Evolutionary conservation across 2,797 vertebrate genomes (phyloP).

Genomic region (Thamnophis elegans): DNA sequence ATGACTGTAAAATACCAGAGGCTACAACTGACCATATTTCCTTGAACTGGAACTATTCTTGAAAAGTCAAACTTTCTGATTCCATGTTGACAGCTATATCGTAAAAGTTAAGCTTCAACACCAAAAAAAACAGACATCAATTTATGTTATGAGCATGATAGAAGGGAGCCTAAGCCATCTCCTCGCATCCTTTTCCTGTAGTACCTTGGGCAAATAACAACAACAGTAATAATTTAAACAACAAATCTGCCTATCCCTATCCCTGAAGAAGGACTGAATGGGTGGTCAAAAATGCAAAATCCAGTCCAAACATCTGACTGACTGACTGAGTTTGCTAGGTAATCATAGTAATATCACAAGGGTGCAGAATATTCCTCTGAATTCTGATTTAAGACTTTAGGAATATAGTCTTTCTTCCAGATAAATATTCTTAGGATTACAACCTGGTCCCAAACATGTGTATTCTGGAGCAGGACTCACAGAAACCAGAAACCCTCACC

Average conservation of each 20-base stretch:
- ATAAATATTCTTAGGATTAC: not conserved
- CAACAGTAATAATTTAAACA: not conserved
- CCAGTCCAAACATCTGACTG: not conserved
- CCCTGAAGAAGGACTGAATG: not conserved
- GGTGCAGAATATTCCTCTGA: not conserved
- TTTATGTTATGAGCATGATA: not conserved
- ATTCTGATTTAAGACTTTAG: not conserved
- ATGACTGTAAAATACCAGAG: not conserved
- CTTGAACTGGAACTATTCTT: not conserved
- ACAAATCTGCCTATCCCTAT: not conserved
- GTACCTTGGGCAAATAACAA: not conserved
- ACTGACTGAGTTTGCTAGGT: not conserved
- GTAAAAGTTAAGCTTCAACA: not conserved
- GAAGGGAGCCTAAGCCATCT: not conserved
- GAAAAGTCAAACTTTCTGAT: not conserved
- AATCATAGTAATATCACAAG: not conserved
- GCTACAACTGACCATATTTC: not conserved
- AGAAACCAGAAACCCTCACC: not conserved
- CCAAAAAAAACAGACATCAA: not conserved
- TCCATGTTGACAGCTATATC: not conserved
- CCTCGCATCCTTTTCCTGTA: not conserved
- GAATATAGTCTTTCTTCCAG: not conserved
- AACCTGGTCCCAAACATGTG: no score
- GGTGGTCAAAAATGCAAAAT: not conserved
- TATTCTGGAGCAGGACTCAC: not conserved